Conservation (phyloP, 1,140 invertebrate species). For the Drosophila willistoni region DNA sequence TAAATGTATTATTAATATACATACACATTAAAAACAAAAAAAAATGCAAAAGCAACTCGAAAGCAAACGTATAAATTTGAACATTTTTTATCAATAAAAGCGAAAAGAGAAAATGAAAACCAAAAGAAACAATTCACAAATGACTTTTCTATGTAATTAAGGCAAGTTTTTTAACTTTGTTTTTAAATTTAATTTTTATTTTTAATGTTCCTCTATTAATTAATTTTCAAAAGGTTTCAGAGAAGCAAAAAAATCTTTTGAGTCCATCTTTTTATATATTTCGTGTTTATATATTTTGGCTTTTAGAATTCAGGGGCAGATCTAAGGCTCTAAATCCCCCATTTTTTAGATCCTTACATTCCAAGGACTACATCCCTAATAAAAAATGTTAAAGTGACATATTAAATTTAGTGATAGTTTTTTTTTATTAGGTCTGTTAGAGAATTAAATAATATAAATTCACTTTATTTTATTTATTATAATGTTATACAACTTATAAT, state of each 20-base stretch:
- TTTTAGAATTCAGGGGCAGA: no score
- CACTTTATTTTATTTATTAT: constrained; percentile 5
- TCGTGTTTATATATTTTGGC: no score
- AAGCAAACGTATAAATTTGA: constrained; percentile 72
- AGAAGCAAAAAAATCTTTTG: no score
- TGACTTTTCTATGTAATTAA: neutral
- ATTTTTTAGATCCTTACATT: no score
- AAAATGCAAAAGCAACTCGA: constrained; percentile 38
- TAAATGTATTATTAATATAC: constrained; percentile 80
- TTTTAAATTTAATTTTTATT: no score
- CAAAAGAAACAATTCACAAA: constrained; percentile 30
- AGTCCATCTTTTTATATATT: no score
- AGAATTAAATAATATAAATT: neutral
- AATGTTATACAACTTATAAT: constrained; percentile 21
- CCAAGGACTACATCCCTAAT: neutral
- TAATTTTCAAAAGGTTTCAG: neutral
- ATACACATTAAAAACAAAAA: constrained; percentile 62
- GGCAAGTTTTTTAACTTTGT: neutral
- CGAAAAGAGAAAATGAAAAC: constrained; percentile 50
- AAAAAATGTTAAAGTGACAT: no score
- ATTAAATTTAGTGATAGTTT: no score
- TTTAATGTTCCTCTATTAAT: no score
- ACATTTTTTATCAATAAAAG: constrained; percentile 79
- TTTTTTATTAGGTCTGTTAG: no score
- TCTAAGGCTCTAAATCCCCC: no score